phyloP scores from a whole-genome alignment of 1,140 invertebrate genomes.

The Hycleus phaleratus region DNA sequence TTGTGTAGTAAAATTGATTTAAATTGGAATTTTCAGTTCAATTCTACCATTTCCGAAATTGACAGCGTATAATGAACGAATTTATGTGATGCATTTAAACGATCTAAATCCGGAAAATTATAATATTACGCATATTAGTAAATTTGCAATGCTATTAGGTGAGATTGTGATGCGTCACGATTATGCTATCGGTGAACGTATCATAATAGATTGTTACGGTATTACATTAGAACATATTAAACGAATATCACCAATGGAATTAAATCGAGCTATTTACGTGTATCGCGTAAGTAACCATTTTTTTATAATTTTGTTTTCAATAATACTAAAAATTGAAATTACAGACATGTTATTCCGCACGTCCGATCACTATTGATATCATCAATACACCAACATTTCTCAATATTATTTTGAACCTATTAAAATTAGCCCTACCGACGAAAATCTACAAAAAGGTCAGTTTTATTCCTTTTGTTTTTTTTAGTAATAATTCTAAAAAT shows the following conservation, averaged over 20 bases:
- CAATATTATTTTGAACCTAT: constrained; percentile 4
- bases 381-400: constrained; percentile 8
- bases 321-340: no score
- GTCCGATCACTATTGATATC: constrained; percentile 3
- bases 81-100: background rate
- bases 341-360: background rate
- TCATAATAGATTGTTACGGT: constrained; percentile 2
- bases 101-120: constrained; percentile 3
- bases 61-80: constrained; percentile 1
- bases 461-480: background rate
- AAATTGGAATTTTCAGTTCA: background rate
- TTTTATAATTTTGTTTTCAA: background rate
- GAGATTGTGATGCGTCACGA: constrained; percentile 3
- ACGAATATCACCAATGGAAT: background rate
- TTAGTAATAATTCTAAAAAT: no score
- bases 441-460: constrained; percentile 5
- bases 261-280: background rate
- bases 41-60: constrained; percentile 1
- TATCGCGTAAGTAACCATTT: constrained; percentile 1
- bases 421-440: constrained; percentile 6
- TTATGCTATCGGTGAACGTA: constrained; percentile 4
- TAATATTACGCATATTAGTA: constrained; percentile 1
- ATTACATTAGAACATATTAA: background rate
- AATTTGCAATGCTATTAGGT: constrained; percentile 1
- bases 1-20: no score